These are phyloP conservation scores for Elephas maximus DNA, from an alignment of 2,113 vertebrate genomes.

Conservation along the genomic window DNA sequence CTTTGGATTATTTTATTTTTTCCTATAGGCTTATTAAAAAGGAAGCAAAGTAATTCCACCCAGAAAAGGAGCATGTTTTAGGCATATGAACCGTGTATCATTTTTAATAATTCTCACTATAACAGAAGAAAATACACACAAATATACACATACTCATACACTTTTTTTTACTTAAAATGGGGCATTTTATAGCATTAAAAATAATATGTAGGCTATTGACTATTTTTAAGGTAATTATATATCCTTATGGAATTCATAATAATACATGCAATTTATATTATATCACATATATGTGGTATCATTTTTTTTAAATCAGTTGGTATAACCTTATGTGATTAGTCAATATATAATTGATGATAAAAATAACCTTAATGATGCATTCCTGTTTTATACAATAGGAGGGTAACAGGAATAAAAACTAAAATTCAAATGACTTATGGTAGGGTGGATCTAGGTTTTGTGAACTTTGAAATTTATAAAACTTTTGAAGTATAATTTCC, in stretches of 20 bases:
- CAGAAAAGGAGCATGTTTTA: neutral
- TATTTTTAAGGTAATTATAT: neutral
- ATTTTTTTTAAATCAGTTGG: neutral
- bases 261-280: neutral
- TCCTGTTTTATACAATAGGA: neutral
- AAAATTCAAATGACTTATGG: neutral
- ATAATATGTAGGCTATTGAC: neutral
- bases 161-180: neutral
- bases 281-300: neutral
- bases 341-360: conserved; percentile 6
- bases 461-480: neutral
- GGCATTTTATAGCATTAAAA: neutral
- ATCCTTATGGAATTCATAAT: neutral
- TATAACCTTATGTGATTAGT: neutral
- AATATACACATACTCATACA: neutral
- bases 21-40: neutral
- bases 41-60: neutral
- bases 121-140: neutral
- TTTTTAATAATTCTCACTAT: neutral
- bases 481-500: neutral
- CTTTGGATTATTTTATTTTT: neutral
- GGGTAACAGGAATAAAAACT: neutral
- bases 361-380: neutral
- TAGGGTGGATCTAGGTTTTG: too few relatives aligned
- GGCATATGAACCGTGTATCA: neutral